phyloP scores from a whole-genome alignment of 2,113 vertebrate genomes.

The Silurus meridionalis region DNA sequence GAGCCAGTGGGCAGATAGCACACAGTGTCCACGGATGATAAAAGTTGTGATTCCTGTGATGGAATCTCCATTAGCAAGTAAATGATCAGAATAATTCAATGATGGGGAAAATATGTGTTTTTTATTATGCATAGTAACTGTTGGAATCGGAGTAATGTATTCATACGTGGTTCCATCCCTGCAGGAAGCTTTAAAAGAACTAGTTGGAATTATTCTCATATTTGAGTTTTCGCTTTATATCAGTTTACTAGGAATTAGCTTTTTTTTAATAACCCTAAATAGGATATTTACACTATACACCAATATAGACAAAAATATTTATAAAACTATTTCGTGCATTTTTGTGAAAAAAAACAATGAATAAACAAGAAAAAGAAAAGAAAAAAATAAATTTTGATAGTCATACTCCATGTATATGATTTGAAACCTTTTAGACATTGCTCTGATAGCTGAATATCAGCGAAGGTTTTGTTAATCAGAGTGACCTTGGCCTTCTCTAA shows the following conservation, averaged over 20 bases:
- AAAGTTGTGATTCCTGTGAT: neutral
- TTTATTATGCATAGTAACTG: neutral
- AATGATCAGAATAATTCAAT: neutral
- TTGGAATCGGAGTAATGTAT: no score
- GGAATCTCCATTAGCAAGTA: no score
- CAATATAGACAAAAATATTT: neutral
- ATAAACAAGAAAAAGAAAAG: no score
- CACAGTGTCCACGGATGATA: neutral
- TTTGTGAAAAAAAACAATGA: no score
- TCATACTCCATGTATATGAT: neutral
- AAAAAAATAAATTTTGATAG: neutral
- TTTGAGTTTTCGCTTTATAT: neutral
- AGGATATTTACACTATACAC: neutral
- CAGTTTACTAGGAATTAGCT: neutral
- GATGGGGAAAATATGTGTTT: neutral
- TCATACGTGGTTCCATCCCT: neutral
- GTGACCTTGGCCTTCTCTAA: conserved; percentile 39
- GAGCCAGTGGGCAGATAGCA: neutral
- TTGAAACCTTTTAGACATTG: neutral
- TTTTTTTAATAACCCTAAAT: neutral
- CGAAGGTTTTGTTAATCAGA: neutral
- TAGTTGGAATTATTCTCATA: neutral
- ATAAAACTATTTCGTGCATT: no score
- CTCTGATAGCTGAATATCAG: neutral
- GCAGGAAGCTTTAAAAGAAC: neutral